Conservation (phyloP, 2,113 vertebrate species). For the Todiramphus chloris region DNA sequence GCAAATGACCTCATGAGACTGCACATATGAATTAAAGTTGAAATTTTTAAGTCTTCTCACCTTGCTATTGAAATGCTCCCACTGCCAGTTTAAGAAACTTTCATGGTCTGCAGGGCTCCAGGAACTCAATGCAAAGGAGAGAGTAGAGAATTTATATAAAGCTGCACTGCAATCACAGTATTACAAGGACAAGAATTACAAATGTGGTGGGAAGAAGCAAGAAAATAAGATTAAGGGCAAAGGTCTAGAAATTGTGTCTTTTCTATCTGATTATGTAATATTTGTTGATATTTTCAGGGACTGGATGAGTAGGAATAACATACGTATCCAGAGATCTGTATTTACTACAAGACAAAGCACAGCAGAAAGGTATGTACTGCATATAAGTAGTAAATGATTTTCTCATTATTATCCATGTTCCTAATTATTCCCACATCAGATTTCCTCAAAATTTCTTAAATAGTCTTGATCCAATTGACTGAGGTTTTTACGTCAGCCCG, state of each 20-base stretch:
- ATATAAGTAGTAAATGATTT: not conserved
- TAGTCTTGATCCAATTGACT: not conserved
- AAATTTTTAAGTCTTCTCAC: not conserved
- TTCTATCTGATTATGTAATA: not conserved
- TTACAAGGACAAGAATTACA: not conserved
- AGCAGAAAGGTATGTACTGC: not conserved
- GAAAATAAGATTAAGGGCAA: not conserved
- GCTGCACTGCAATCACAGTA: not conserved
- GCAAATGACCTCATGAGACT: not conserved
- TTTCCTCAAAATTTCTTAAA: not conserved
- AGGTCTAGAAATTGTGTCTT: not conserved
- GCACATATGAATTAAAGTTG: not conserved
- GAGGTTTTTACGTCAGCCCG: not conserved
- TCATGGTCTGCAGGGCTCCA: not conserved
- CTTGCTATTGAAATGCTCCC: not conserved
- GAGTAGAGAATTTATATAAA: not conserved
- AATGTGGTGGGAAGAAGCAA: not conserved
- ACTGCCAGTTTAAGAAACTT: not conserved
- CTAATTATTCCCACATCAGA: not conserved
- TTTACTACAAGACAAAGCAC: not conserved
- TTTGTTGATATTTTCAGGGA: not conserved
- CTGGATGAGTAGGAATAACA: not conserved
- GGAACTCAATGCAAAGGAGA: not conserved
- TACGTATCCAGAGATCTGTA: not conserved
- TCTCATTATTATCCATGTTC: not conserved